Conservation (phyloP, 92 coral and sea anemone species). For the Epizoanthus ramosus region DNA sequence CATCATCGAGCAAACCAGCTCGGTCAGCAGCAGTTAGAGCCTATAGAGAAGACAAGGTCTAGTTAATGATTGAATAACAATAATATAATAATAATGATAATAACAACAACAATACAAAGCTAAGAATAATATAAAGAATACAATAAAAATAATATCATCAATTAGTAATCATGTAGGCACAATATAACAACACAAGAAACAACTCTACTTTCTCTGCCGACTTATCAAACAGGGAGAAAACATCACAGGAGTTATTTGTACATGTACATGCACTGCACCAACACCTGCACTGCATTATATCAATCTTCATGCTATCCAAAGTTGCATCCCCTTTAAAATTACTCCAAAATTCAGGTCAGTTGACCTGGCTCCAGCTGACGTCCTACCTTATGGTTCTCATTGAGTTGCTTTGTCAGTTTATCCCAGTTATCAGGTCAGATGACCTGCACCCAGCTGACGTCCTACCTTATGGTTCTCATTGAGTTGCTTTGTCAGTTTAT, state of each 20-base stretch:
- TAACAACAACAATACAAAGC: no score
- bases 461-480: conserved; percentile 54
- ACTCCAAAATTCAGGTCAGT: background rate
- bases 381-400: conserved; percentile 53
- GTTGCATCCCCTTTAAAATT: background rate
- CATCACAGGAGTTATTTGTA: background rate
- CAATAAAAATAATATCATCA: background rate
- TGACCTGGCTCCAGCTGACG: no score
- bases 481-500: conserved; percentile 51
- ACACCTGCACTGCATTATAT: background rate
- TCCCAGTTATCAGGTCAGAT: conserved; percentile 56
- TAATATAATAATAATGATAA: no score
- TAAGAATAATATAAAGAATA: no score
- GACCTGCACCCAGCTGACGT: no score
- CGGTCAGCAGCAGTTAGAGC: conserved; percentile 67
- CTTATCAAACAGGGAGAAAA: background rate
- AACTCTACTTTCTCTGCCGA: no score
- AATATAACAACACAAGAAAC: no score
- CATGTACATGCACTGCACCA: background rate
- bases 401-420: conserved; percentile 51
- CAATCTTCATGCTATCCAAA: background rate
- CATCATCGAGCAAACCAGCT: conserved; percentile 71
- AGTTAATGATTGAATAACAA: background rate
- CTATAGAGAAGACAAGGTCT: conserved; percentile 10
- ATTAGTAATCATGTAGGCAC: no score